These are phyloP conservation scores for Stenodema calcarata DNA, from an alignment of 2,888 invertebrate species.

Conservation along the genomic window DNA sequence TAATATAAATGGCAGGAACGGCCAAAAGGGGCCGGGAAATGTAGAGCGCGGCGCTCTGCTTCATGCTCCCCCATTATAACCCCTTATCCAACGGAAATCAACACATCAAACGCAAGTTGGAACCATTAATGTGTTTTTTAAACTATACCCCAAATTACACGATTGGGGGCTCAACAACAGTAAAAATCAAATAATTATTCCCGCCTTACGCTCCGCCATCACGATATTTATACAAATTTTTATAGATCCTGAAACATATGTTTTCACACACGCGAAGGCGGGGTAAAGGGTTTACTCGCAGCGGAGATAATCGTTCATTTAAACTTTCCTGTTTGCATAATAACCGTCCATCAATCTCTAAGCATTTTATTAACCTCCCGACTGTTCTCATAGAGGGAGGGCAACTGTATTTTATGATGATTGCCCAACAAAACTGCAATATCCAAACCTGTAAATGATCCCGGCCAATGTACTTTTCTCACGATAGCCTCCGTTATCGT, in stretches of 20 bases:
- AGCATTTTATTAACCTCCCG: conserved; percentile 10
- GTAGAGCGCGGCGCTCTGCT: neutral
- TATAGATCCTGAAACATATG: conserved; percentile 17
- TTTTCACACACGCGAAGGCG: conserved; percentile 7
- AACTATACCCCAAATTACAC: conserved; percentile 36
- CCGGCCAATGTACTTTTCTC: neutral
- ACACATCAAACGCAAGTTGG: conserved; percentile 43
- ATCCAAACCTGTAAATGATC: neutral
- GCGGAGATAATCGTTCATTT: conserved; percentile 14
- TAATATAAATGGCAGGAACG: neutral
- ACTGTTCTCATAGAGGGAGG: neutral
- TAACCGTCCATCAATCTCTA: conserved; percentile 28
- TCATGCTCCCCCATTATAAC: neutral
- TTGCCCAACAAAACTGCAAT: conserved; percentile 16
- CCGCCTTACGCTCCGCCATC: conserved; percentile 15
- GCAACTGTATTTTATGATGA: neutral
- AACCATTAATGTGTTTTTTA: conserved; percentile 40
- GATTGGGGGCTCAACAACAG: conserved; percentile 14
- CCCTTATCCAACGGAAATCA: conserved; percentile 41
- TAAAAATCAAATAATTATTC: conserved; percentile 42
- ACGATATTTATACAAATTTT: conserved; percentile 38
- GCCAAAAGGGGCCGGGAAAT: neutral
- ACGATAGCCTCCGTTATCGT: neutral
- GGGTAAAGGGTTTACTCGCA: neutral
- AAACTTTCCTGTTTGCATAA: conserved; percentile 34